A percentile compares a stretch with the other conserved stretches of the same genome.
Conservation (phyloP, 2,113 vertebrate genomes). For the Neodontobutis hainanensis region DNA sequence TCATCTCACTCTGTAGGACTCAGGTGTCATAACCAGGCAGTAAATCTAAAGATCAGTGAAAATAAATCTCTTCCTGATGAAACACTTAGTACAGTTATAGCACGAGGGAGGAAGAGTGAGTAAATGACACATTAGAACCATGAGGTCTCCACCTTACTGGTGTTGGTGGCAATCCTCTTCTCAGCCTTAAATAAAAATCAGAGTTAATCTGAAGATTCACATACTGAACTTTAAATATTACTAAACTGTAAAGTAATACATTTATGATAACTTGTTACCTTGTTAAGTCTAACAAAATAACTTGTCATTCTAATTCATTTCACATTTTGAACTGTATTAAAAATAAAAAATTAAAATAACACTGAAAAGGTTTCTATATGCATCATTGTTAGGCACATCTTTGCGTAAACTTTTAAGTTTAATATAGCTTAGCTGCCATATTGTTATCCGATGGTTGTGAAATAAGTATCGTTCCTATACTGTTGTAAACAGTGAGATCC, state of each 20-base stretch:
- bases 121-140: slow-evolving; percentile 36
- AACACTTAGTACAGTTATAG: slow-evolving; percentile 53
- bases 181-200: slow-evolving; percentile 14
- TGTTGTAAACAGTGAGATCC: background rate
- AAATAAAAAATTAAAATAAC: background rate
- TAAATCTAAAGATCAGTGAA: slow-evolving; percentile 82
- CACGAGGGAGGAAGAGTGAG: slow-evolving; percentile 55
- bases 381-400: too few species aligned
- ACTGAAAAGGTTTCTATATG: background rate
- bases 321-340: too few species aligned
- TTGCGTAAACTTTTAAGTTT: too few species aligned
- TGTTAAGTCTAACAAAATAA: too few species aligned
- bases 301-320: too few species aligned
- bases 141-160: background rate
- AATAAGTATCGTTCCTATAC: background rate
- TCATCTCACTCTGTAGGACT: slow-evolving; percentile 82
- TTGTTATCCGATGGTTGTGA: too few species aligned
- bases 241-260: background rate
- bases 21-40: slow-evolving; percentile 82
- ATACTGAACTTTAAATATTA: background rate
- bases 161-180: slow-evolving; percentile 14
- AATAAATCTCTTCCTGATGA: slow-evolving; percentile 56
- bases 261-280: too few species aligned
- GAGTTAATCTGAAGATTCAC: slow-evolving; percentile 1
- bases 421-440: too few species aligned